Evolutionary conservation across 1,140 invertebrate species (phyloP).

Genomic region (Wasmannia auropunctata): DNA sequence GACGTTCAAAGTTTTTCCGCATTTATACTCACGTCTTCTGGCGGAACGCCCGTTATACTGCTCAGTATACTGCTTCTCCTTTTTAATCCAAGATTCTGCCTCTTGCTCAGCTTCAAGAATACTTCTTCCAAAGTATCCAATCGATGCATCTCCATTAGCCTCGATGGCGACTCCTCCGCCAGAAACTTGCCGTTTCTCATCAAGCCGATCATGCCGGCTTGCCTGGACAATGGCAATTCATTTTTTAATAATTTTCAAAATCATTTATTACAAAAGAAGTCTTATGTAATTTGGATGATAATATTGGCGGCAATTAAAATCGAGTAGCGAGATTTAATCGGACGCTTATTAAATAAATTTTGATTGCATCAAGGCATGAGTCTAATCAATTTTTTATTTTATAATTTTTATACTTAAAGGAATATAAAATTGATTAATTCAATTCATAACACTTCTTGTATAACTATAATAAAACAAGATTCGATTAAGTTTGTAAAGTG

Average conservation of each 20-base stretch:
- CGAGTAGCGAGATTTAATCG: not conserved
- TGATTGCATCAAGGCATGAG: not conserved
- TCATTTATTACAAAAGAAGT: not conserved
- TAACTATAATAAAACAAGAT: not conserved
- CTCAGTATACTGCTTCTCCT: constrained; percentile 91
- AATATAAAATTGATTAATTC: not conserved
- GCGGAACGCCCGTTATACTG: constrained; percentile 87
- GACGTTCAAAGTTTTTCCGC: not conserved
- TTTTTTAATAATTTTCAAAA: not conserved
- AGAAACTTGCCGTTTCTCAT: constrained; percentile 96
- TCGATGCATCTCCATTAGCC: constrained; percentile 91
- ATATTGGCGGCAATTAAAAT: not conserved
- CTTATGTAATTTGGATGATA: not conserved
- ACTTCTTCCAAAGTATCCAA: constrained; percentile 95
- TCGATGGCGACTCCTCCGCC: constrained; percentile 95
- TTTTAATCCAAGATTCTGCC: constrained; percentile 92
- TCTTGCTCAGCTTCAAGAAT: constrained; percentile 95
- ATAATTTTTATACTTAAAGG: not conserved
- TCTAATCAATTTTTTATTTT: not conserved
- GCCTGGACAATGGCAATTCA: constrained; percentile 86
- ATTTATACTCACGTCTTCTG: constrained; percentile 80
- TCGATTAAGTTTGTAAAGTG: constrained; percentile 2
- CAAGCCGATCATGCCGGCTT: constrained; percentile 95
- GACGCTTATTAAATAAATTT: not conserved
- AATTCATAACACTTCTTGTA: not conserved